Evolutionary conservation across 2,797 vertebrate species (phyloP), one percentile per base, ranked within the genome.

Genomic region (Ctenosaura bakeri): DNA sequence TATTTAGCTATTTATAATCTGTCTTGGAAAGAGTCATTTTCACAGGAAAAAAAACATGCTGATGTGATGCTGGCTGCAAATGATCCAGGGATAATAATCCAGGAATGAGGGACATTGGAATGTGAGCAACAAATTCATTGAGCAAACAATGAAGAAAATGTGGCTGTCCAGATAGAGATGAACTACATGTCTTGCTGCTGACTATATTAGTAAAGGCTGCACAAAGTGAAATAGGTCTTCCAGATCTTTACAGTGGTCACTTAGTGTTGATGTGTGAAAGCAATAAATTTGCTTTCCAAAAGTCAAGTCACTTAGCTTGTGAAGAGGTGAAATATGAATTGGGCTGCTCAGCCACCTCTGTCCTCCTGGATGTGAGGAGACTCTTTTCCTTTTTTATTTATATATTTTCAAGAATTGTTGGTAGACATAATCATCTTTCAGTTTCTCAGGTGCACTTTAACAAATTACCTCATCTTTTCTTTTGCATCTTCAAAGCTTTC

Each of bases 401-500:
- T 46, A 46, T 46, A 46, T 10, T 78, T 78, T 46, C 38, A 56
- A 32, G 32, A 35, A 56, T 2, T 35, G 2, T 69, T 69, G 8
- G 3, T 83, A 46, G 29, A 66, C 1, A 7, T 4, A 82, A 4
- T 24, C 35, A n/a, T 14, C 24, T 88, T 82, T 81, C 6, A 20
- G 8, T 73, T 42, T 83, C 26, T 26, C 38, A 86, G 14, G 9
- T 12, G 18, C 20, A 38, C 10, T 86, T 69, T 29, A 78, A 32
- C 29, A 56, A 74, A 93, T 93, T 96, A 99, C 99, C 98, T 98
- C 98, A 99, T 99, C 94, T 98, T 99, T 92, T 98, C 98, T 96
- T 99, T 99, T 94, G 99, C 98, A 92, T 99, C 98, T 97, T 99
- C 99, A 96, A 99, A 99, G 95, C 98, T 99, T 96, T 99, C 98